Percentiles rank a stretch among this genome's conserved stretches.
phyloP scores from a whole-genome alignment of 2,888 invertebrate genomes.

The Diaprepes abbreviatus region DNA sequence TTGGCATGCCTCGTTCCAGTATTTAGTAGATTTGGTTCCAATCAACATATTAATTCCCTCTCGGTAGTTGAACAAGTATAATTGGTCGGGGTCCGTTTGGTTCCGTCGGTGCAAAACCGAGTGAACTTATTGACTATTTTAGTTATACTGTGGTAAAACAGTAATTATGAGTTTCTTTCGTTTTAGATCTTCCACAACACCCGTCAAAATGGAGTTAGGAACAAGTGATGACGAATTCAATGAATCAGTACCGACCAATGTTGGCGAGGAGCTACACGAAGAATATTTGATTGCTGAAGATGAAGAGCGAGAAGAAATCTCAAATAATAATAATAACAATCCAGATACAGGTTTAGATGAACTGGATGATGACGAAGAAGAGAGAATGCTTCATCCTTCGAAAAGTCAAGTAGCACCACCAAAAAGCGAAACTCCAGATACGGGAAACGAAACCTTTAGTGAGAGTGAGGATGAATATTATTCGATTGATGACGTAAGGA shows the following conservation, averaged over 20 bases:
- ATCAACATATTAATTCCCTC: too few relatives aligned
- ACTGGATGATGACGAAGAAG: neutral
- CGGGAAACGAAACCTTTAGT: neutral
- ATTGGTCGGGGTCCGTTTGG: too few relatives aligned
- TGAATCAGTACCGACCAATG: neutral
- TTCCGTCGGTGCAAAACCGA: too few relatives aligned
- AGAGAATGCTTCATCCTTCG: neutral
- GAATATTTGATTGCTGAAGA: neutral
- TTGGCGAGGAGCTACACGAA: conserved; percentile 8
- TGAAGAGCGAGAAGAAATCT: neutral
- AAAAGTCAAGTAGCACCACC: neutral
- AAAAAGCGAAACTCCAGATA: neutral
- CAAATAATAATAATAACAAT: neutral
- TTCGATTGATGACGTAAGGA: conserved; percentile 38
- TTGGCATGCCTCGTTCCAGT: too few relatives aligned
- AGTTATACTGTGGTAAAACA: too few relatives aligned
- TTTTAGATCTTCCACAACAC: too few relatives aligned
- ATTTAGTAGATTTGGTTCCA: too few relatives aligned
- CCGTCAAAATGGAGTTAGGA: neutral
- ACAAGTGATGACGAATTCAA: conserved; percentile 24
- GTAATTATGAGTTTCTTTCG: too few relatives aligned
- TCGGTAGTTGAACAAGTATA: too few relatives aligned
- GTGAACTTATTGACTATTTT: too few relatives aligned
- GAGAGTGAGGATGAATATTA: conserved; percentile 44
- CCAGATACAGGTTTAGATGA: neutral